Percentiles rank a stretch among this genome's conserved stretches.
phyloP scores from a whole-genome alignment of 2,888 invertebrate genomes.

The Leptopilina drosophilae region DNA sequence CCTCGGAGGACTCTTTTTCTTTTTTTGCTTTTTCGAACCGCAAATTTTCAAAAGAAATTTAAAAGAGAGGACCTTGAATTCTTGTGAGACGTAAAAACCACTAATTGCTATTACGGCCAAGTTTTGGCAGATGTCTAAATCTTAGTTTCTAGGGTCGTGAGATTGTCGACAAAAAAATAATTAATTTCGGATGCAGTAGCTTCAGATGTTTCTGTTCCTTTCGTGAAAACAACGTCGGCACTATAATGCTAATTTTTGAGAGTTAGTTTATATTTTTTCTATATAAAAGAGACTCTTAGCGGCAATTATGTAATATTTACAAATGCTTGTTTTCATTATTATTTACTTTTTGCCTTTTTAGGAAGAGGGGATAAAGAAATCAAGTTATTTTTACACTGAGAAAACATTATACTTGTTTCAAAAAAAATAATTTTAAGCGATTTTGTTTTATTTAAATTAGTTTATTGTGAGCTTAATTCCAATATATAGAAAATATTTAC shows the following conservation, averaged over 20 bases:
- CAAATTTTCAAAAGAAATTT: slow-evolving; percentile 35
- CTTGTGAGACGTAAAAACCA: slow-evolving; percentile 12
- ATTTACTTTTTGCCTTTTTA: too few species aligned
- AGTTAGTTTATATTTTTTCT: too few species aligned
- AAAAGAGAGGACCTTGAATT: slow-evolving; percentile 29
- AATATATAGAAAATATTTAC: too few species aligned
- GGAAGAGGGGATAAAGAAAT: too few species aligned
- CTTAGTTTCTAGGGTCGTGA: slow-evolving; percentile 31
- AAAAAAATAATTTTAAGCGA: too few species aligned
- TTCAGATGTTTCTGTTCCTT: slow-evolving; percentile 24
- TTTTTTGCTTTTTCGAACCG: slow-evolving; percentile 47
- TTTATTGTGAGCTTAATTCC: too few species aligned
- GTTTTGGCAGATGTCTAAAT: slow-evolving; percentile 35
- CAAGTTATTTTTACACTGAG: too few species aligned
- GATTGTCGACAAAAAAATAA: slow-evolving; percentile 35
- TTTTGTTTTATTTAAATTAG: too few species aligned
- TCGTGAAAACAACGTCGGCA: background rate
- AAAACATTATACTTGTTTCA: too few species aligned
- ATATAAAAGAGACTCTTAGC: background rate
- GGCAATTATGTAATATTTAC: background rate
- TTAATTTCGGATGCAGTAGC: slow-evolving; percentile 34
- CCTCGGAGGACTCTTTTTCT: background rate
- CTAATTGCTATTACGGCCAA: slow-evolving; percentile 37
- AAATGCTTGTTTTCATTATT: too few species aligned
- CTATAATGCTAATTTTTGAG: background rate